phyloP scores from a whole-genome alignment of 2,888 invertebrate species.

The Ornithoptera priamus region DNA sequence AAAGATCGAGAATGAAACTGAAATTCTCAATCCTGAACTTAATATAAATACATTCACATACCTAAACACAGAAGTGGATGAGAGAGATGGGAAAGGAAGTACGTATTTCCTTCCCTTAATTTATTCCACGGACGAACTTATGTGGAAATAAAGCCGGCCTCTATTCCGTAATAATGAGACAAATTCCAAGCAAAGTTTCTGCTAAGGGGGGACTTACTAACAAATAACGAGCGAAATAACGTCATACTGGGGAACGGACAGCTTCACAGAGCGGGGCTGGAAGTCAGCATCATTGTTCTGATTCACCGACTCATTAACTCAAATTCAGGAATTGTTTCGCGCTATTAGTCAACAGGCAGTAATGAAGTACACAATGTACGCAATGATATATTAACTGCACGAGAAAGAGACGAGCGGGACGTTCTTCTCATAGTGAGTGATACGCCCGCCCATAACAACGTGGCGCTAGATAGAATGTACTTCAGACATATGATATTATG shows the following conservation, averaged over 20 bases:
- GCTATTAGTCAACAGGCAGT: neutral
- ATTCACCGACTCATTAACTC: neutral
- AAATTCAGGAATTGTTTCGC: neutral
- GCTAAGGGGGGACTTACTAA: conserved; percentile 20
- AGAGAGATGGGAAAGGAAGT: neutral
- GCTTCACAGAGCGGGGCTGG: conserved; percentile 5
- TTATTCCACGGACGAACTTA: conserved; percentile 24
- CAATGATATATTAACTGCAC: too few species aligned
- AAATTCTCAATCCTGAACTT: too few species aligned
- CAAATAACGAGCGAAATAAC: conserved; percentile 23
- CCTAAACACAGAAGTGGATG: neutral
- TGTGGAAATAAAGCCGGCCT: conserved; percentile 19
- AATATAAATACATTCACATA: too few species aligned
- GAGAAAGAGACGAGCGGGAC: too few species aligned
- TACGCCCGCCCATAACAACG: too few species aligned
- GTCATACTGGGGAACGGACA: conserved; percentile 14
- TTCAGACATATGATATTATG: too few species aligned
- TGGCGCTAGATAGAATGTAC: too few species aligned
- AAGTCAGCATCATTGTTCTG: conserved; percentile 8
- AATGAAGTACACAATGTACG: too few species aligned
- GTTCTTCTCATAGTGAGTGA: too few species aligned
- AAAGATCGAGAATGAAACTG: too few species aligned
- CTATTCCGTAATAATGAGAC: conserved; percentile 27
- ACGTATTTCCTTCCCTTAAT: conserved; percentile 14
- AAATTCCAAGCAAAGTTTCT: conserved; percentile 26